Conservation (phyloP, 1,140 invertebrate species). For the Papilio xuthus region DNA sequence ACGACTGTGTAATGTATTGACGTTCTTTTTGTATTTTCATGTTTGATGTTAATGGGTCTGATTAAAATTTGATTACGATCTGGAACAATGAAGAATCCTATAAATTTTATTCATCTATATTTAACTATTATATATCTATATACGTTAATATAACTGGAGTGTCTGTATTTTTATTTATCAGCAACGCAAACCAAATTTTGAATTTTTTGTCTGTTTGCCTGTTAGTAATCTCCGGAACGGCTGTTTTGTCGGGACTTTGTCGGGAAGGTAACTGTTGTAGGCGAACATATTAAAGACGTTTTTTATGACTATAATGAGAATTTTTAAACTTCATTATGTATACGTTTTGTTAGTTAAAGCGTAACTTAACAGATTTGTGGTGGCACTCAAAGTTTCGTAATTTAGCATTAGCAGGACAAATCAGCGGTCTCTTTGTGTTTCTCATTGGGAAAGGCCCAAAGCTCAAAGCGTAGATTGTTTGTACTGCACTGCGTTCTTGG, state of each 20-base stretch:
- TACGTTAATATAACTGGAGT: no score
- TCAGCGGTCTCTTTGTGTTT: background rate
- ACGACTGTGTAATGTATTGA: slow-evolving; percentile 26
- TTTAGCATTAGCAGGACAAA: slow-evolving; percentile 8
- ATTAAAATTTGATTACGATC: background rate
- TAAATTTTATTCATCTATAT: no score
- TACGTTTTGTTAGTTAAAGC: background rate
- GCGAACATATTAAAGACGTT: no score
- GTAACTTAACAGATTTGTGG: background rate
- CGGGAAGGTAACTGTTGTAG: no score
- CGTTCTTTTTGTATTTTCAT: background rate
- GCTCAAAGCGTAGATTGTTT: slow-evolving; percentile 6
- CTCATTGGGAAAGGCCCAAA: background rate
- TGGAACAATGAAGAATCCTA: background rate
- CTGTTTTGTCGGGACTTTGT: no score
- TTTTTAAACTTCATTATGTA: background rate
- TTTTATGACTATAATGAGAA: no score
- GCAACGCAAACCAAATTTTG: no score
- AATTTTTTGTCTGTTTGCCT: no score
- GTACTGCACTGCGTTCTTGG: slow-evolving; percentile 18
- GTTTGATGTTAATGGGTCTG: background rate
- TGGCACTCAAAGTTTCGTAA: background rate
- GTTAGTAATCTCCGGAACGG: no score
- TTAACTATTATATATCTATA: no score
- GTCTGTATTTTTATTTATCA: no score